Base-by-base conservation (phyloP, 2,113 vertebrate species). In the Oryzias celebensis region DNA sequence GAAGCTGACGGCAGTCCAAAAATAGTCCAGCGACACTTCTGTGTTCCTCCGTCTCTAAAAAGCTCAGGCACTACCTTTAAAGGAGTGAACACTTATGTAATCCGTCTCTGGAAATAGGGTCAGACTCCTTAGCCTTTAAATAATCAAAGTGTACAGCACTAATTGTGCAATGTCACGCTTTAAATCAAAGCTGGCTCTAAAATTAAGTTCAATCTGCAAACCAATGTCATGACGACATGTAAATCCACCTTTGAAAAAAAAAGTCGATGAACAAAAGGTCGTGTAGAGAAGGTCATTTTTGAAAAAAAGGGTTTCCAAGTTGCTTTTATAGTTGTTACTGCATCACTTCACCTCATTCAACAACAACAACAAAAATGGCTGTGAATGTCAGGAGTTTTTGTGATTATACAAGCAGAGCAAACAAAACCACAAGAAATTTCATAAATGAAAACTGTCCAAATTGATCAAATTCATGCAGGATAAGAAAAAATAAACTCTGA, bases 1-100 rank as follows among this genome's bases (percentile, higher is more conserved):
- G 57, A 73, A 75, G 71, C 68, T 76, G 68, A 78, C 73, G 65
- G 71, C 52, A 68, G 61, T 87, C 83, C 65, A 68, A 78, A 86
- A 85, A 86, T 86, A 85, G 83, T 80, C 54, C 23, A 22, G 24
- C 56, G 43, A 55, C 56, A 45, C 76, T 80, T 79, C 45, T 71
- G n/a, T 65, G 62, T 65, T 17, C 14, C 69, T 65, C 51, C 23
- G 52, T 73, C 48, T 66, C 53, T 64, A 76, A 80, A 63, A 57
- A 68, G 64, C 56, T 43, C 68, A 72, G 76, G 73, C 76, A 63
- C 75, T 77, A 81, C 73, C 71, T 80, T 77, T 67, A 62, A 75
- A 77, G 78, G 24, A 7, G 44, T 58, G 63, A 72, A 50, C 65
- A 6, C 65, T 82, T 75, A 74, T 53, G 71, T 66, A 81, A 82